phyloP scores from a whole-genome alignment of 2,113 vertebrate genomes.

The Microtus ochrogaster region DNA sequence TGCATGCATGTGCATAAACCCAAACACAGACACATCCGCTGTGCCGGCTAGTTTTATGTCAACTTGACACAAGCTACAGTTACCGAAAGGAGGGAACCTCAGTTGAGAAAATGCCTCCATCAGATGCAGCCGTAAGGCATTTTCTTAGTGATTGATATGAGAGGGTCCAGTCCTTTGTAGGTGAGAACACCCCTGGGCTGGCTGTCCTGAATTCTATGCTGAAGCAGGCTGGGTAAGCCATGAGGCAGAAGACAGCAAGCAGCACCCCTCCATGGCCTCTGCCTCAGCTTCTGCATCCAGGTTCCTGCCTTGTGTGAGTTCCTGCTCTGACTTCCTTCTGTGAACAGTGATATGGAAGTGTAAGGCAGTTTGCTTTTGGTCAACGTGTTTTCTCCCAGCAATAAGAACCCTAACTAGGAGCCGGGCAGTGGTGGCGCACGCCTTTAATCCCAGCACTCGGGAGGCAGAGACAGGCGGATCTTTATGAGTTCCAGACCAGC shows the following conservation, averaged over 20 bases:
- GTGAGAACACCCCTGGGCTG: not conserved
- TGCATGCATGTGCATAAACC: not conserved
- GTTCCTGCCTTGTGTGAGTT: not conserved
- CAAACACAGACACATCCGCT: not conserved
- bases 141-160: not conserved
- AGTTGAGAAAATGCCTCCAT: not conserved
- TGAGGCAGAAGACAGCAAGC: not conserved
- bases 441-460: not conserved
- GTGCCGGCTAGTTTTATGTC: not conserved
- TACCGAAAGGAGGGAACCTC: not conserved
- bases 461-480: no score
- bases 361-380: not conserved
- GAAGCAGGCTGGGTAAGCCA: not conserved
- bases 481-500: no score
- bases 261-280: not conserved
- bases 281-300: not conserved
- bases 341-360: not conserved
- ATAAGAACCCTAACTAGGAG: not conserved
- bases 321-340: not conserved
- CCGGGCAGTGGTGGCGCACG: not conserved
- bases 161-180: not conserved
- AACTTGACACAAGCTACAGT: not conserved
- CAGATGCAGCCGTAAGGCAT: not conserved
- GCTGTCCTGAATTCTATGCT: not conserved
- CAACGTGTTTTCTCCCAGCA: not conserved